These are phyloP conservation scores for Sebastes hubbsi DNA, from an alignment of 2,797 vertebrate species.

Conservation along the genomic window DNA sequence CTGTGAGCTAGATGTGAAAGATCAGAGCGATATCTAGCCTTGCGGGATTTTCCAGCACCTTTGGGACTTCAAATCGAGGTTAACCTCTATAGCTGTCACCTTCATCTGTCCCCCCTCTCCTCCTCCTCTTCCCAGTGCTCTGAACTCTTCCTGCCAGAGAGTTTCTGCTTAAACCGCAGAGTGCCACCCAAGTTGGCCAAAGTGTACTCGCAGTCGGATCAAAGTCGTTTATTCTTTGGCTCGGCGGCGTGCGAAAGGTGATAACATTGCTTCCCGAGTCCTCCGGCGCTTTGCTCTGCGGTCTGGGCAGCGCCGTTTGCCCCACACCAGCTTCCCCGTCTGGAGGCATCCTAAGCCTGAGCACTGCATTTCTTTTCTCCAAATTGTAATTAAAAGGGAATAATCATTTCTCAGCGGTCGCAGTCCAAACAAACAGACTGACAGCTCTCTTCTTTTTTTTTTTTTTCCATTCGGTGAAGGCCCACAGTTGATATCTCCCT, in stretches of 20 bases:
- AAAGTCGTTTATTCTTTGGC: slow-evolving; percentile 69
- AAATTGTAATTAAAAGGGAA: slow-evolving; percentile 84
- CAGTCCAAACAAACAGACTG: slow-evolving; percentile 80
- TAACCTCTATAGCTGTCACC: slow-evolving; percentile 80
- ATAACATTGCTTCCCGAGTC: slow-evolving; percentile 72
- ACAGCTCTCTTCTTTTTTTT: slow-evolving; percentile 58
- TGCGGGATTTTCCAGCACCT: slow-evolving; percentile 56
- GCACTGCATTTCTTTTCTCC: slow-evolving; percentile 66
- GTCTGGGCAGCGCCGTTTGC: slow-evolving; percentile 44
- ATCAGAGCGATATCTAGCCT: slow-evolving; percentile 70
- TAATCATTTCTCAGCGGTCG: slow-evolving; percentile 80
- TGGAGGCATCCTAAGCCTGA: slow-evolving; percentile 59
- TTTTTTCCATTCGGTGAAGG: slow-evolving; percentile 36
- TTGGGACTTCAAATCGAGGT: slow-evolving; percentile 73
- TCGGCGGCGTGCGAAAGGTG: slow-evolving; percentile 69
- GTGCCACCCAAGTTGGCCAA: slow-evolving; percentile 74
- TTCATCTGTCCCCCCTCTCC: slow-evolving; percentile 69
- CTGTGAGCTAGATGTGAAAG: slow-evolving; percentile 77
- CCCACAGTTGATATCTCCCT: slow-evolving; percentile 76
- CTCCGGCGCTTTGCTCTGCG: slow-evolving; percentile 47
- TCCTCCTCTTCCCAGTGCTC: slow-evolving; percentile 23
- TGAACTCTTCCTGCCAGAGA: slow-evolving; percentile 56
- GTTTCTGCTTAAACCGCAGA: slow-evolving; percentile 55
- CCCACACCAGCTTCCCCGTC: slow-evolving; percentile 43
- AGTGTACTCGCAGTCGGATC: slow-evolving; percentile 63